A percentile compares a stretch with the other conserved stretches of the same genome.
Evolutionary conservation across 2,888 invertebrate species (phyloP).

Genomic region (Nephrocerus scutellatus): DNA sequence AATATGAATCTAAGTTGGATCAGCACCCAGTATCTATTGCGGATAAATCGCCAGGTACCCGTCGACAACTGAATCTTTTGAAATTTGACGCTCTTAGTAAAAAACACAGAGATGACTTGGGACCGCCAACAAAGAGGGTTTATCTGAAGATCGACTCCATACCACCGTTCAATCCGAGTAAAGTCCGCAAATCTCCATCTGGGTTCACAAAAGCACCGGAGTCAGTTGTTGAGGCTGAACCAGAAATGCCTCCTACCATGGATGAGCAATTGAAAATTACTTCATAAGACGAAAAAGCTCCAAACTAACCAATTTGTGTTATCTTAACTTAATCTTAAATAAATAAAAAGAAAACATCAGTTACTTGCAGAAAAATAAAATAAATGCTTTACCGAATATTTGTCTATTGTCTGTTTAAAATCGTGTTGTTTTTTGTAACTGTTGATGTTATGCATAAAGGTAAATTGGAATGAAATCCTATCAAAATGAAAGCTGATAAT

Average conservation of each 20-base stretch:
- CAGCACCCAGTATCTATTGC: conserved; percentile 53
- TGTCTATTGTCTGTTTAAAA: no score
- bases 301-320: conserved; percentile 14
- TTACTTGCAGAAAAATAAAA: conserved; percentile 2
- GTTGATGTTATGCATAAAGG: no score
- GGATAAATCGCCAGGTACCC: conserved; percentile 41
- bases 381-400: no score
- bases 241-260: conserved; percentile 15
- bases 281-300: conserved; percentile 26
- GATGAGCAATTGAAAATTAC: conserved; percentile 35
- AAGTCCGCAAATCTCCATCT: conserved; percentile 52
- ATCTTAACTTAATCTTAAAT: neutral
- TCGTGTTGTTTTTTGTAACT: no score
- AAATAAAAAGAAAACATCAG: conserved; percentile 1
- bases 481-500: no score
- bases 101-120: conserved; percentile 43
- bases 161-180: conserved; percentile 49
- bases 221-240: conserved; percentile 17
- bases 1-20: conserved; percentile 49
- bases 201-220: conserved; percentile 29
- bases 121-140: conserved; percentile 44
- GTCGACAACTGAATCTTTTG: conserved; percentile 43
- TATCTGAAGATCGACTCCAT: conserved; percentile 47
- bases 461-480: no score
- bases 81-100: conserved; percentile 43